These are phyloP conservation scores for Heterodera filipjevi DNA, from an alignment of 2,888 invertebrate species.

Conservation along the genomic window DNA sequence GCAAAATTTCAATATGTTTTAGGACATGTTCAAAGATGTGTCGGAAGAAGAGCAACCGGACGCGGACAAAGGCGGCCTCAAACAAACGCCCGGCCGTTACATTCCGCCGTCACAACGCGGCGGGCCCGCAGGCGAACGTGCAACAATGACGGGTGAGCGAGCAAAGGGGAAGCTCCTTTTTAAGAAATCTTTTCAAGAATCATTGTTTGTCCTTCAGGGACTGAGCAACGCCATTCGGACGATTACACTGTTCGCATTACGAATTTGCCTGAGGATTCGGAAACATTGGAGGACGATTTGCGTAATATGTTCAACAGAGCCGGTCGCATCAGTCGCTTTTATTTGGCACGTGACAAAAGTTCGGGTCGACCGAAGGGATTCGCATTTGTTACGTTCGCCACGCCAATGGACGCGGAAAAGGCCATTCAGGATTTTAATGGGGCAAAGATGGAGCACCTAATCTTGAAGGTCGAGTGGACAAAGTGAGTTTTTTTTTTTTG, in stretches of 20 bases:
- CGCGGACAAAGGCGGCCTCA: slow-evolving; percentile 34
- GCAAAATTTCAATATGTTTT: no score
- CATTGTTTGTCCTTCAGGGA: not conserved
- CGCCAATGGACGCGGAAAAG: slow-evolving; percentile 75
- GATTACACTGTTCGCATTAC: slow-evolving; percentile 90
- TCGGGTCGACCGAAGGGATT: slow-evolving; percentile 77
- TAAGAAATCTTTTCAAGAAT: not conserved
- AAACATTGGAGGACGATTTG: slow-evolving; percentile 79
- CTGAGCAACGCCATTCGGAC: slow-evolving; percentile 52
- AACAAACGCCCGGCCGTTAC: slow-evolving; percentile 32
- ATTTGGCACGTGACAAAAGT: slow-evolving; percentile 85
- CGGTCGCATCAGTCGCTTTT: slow-evolving; percentile 81
- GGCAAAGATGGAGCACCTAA: slow-evolving; percentile 79
- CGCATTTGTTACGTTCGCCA: slow-evolving; percentile 95
- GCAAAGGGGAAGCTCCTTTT: not conserved
- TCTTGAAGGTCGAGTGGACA: slow-evolving; percentile 78
- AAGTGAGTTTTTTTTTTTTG: slow-evolving; percentile 43
- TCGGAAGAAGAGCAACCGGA: slow-evolving; percentile 44
- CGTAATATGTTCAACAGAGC: slow-evolving; percentile 92
- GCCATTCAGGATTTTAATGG: slow-evolving; percentile 74
- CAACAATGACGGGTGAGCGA: slow-evolving; percentile 1
- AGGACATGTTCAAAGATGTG: slow-evolving; percentile 56
- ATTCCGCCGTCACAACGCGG: slow-evolving; percentile 43
- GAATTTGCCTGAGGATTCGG: slow-evolving; percentile 91
- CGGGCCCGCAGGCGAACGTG: slow-evolving; percentile 2